Conservation (phyloP, 2,888 invertebrate species). For the Tricholauxania praeusta region DNA sequence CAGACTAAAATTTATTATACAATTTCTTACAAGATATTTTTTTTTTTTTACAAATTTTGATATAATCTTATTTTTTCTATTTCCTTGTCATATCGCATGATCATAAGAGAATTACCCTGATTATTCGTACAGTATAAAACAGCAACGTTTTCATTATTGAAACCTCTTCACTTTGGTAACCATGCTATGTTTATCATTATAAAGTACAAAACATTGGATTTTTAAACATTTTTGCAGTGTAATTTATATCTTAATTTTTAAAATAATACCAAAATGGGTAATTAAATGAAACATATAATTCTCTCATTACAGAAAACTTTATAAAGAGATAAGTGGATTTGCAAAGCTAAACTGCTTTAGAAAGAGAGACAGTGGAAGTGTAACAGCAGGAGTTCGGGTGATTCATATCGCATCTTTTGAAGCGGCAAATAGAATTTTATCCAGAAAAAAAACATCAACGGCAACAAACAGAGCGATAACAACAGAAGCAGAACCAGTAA, state of each 20-base stretch:
- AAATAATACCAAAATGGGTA: constrained; percentile 28
- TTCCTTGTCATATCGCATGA: too few relatives aligned
- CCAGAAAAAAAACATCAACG: constrained; percentile 9
- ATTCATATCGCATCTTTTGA: constrained; percentile 9
- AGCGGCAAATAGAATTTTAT: constrained; percentile 19
- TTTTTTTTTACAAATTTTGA: too few relatives aligned
- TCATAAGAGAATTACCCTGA: too few relatives aligned
- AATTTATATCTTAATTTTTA: neutral
- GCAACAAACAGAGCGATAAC: constrained; percentile 45
- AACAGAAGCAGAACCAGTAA: constrained; percentile 46
- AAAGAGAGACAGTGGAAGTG: constrained; percentile 4
- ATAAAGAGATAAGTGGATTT: neutral
- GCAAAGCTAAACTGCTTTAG: neutral
- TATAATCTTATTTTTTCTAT: too few relatives aligned
- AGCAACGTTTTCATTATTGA: too few relatives aligned
- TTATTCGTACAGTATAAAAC: too few relatives aligned
- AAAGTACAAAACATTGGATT: too few relatives aligned
- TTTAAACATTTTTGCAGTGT: neutral
- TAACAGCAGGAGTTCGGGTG: neutral
- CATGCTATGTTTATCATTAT: too few relatives aligned
- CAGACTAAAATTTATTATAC: too few relatives aligned
- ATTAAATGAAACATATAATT: constrained; percentile 19
- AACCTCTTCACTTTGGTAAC: too few relatives aligned
- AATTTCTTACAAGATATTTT: too few relatives aligned
- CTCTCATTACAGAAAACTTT: constrained; percentile 10